phyloP scores from a whole-genome alignment of 2,113 vertebrate genomes.

The Pollimyrus isidori region DNA sequence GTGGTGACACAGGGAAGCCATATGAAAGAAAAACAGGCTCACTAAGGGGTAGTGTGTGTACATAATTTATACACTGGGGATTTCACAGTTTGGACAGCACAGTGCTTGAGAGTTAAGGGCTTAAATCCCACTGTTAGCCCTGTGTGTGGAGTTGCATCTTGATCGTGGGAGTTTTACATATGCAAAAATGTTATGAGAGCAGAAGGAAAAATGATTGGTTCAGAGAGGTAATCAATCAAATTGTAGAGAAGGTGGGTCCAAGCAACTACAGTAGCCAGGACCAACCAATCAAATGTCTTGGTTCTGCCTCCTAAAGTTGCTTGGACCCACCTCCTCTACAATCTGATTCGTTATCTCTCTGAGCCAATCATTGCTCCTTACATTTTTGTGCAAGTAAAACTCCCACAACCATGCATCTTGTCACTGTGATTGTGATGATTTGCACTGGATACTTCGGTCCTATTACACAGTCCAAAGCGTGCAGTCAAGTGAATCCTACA shows the following conservation, averaged over 20 bases:
- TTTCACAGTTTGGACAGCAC: not conserved
- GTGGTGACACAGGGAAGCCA: not conserved
- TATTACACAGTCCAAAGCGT: not conserved
- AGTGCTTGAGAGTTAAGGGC: not conserved
- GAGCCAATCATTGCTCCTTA: too few relatives aligned
- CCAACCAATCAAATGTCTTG: too few relatives aligned
- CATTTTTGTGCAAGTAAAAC: too few relatives aligned
- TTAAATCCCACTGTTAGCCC: not conserved
- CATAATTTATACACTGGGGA: not conserved
- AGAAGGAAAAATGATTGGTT: too few relatives aligned
- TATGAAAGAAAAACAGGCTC: not conserved
- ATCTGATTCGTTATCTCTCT: too few relatives aligned
- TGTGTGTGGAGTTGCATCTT: not conserved
- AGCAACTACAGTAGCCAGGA: too few relatives aligned
- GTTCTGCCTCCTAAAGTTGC: too few relatives aligned
- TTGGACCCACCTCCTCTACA: too few relatives aligned
- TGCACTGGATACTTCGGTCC: not conserved
- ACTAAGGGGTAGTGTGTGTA: not conserved
- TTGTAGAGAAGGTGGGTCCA: too few relatives aligned
- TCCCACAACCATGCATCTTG: not conserved
- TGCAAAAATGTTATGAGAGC: too few relatives aligned
- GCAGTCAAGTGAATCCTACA: not conserved
- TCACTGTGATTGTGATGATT: not conserved
- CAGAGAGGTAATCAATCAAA: too few relatives aligned
- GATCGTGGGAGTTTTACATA: too few relatives aligned